Base-by-base conservation (phyloP, 1,140 invertebrate species). In the Himalopsyche phryganea region DNA sequence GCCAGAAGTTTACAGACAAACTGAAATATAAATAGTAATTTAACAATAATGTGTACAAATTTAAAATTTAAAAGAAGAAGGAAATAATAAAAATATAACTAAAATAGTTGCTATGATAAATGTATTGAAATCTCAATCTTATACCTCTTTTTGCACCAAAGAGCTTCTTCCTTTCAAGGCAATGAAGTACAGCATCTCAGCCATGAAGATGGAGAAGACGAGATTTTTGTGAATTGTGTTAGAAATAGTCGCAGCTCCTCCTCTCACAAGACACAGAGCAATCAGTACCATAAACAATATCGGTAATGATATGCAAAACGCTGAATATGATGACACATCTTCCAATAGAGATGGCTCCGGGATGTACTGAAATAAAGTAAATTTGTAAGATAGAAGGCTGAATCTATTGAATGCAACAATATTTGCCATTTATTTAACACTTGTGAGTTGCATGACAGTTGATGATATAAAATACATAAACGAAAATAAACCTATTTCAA, bases 151-250 rank as follows among this genome's bases (percentile, higher is more conserved):
- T 46, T 86, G 81, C 4, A 93, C 82, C 20, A 95, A 77, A 13
- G 84, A 78, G 58, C 81, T 80, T 33, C 91, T 76, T 1, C 87
- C 85, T 72, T 95, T 94, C 44, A 94, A 76, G 0, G 90, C 91
- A 10, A 96, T 80, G 5, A 98, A 79, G 69, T 94, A 98, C 1
- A 97, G 72, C 6, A 94, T 69, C 68, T 96, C 87, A 0, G 88
- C 86, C 42, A 92, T 74, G 68, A 98, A 90, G 1, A 97, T 85
- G 65, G 89, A 93, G 33, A 95, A 82, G 1, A 96, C 86, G 1
- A 97, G 80, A 74, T 98, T 96, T 67, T 94, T 93, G 68, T 96
- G 91, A 50, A 98, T 98, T 19, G 88, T 91, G 72, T 96, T 97
- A 4, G 91, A 92, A 68, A 98, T 97, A 1, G 93, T 96, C 61